These are phyloP conservation scores for Plagiodera versicolora DNA, from an alignment of 2,888 invertebrate species.

Conservation along the genomic window DNA sequence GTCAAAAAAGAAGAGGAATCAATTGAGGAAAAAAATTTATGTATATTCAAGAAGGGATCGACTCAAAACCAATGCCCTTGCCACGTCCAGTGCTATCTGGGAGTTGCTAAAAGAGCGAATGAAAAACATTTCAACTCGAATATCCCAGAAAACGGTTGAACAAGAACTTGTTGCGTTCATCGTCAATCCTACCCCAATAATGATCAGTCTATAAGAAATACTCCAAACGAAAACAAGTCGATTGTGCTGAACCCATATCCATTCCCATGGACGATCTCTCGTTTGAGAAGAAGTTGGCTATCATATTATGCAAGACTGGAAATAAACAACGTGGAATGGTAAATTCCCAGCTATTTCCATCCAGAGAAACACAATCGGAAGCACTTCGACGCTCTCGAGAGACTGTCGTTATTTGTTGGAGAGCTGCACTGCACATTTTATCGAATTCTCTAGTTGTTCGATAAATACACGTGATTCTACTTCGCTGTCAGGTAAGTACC, in stretches of 20 bases:
- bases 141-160: too few relatives aligned
- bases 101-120: too few relatives aligned
- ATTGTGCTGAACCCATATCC: background rate
- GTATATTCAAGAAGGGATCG: too few relatives aligned
- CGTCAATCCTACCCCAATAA: background rate
- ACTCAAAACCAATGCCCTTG: too few relatives aligned
- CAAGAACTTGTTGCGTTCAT: too few relatives aligned
- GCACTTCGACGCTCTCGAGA: background rate
- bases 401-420: background rate
- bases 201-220: background rate
- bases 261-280: background rate
- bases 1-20: too few relatives aligned
- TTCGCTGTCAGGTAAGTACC: background rate
- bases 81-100: too few relatives aligned
- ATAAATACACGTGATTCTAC: conserved; percentile 1
- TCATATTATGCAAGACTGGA: background rate
- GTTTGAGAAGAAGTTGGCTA: background rate
- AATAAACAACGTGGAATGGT: background rate
- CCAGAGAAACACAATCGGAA: background rate
- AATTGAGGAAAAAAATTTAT: too few relatives aligned
- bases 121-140: too few relatives aligned
- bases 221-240: background rate
- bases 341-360: background rate
- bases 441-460: conserved; percentile 1
- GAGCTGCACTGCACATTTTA: background rate